Conservation (phyloP, 2,113 vertebrate species). For the Colistium nudipinnis region DNA sequence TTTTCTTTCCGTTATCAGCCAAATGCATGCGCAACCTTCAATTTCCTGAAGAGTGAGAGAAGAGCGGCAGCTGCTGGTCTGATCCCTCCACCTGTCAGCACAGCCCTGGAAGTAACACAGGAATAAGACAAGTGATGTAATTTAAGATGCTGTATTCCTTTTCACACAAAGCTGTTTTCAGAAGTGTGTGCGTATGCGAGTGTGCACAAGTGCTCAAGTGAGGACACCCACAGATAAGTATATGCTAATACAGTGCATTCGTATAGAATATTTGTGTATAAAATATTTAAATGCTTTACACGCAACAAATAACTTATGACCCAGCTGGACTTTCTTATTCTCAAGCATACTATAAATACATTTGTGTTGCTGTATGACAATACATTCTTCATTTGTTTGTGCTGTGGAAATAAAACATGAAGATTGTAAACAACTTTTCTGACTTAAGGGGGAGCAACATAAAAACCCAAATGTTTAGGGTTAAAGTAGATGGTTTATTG, state of each 20-base stretch:
- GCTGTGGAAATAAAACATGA: too few relatives aligned
- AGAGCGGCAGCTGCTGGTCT: constrained; percentile 87
- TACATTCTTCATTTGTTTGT: too few relatives aligned
- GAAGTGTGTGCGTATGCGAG: constrained; percentile 1
- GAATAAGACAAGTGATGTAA: constrained; percentile 9
- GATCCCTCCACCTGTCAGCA: constrained; percentile 84
- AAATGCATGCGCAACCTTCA: constrained; percentile 97
- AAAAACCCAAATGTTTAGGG: too few relatives aligned
- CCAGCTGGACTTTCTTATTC: too few relatives aligned
- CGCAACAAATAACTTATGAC: not conserved
- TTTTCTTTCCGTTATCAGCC: constrained; percentile 74
- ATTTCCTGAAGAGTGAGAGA: constrained; percentile 89
- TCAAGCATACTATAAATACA: not conserved
- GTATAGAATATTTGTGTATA: not conserved
- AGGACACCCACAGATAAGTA: not conserved
- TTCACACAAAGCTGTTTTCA: not conserved
- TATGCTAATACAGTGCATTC: not conserved
- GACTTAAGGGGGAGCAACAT: too few relatives aligned
- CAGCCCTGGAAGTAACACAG: constrained; percentile 47
- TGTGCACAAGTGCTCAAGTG: not conserved
- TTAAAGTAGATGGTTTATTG: too few relatives aligned
- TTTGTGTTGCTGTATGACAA: too few relatives aligned
- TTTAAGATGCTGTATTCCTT: not conserved
- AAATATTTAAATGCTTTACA: not conserved
- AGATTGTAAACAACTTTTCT: too few relatives aligned